Base-by-base conservation (phyloP, 2,888 invertebrate species). In the Leptothorax acervorum region DNA sequence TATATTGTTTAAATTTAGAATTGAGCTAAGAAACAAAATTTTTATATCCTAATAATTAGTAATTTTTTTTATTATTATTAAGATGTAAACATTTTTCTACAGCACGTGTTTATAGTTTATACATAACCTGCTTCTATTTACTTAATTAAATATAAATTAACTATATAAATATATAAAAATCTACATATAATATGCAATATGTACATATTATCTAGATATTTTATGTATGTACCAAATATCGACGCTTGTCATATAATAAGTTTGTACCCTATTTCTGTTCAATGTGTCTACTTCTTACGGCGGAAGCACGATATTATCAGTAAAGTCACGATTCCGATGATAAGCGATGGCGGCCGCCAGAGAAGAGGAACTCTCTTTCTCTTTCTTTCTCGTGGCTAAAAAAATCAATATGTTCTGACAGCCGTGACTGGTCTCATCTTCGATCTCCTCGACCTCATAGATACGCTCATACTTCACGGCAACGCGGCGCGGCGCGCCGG, bases 381-480 rank as follows among this genome's bases (percentile, higher is more conserved):
- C 23, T 55, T 11, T 45, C 18, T 39, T 23, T 53, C 28, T 23
- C 3, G 9, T 18, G 3, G 8, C 31, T 45, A 23, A 48, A 65
- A 62, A 39, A 68, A 55, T 68, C 68, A 42, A 78, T 78, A 78
- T 31, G 12, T 68, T 78, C 42, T 55, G 28, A 18, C 53, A 76
- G 3, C 51, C 31, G 12, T 31, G 45, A 12, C 31, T 57, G 78
- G 31, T 68, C 45, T 45, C 55, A 35, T 65, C 39, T 65, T 53
- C 60, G 79, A 71, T 60, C 35, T 48, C 2, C 45, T 45, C 35
- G 48, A 39, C 60, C 45, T 51, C 48, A 62, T 81, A 62, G 71
- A 81, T 81, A 81, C 39, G 35, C 48, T 81, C 60, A 73, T 62
- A 45, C 60, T 60, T 81, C 48, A 53, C 18, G 62, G 39, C 63